phyloP scores from a whole-genome alignment of 2,888 invertebrate species.

The Idaea biselata region DNA sequence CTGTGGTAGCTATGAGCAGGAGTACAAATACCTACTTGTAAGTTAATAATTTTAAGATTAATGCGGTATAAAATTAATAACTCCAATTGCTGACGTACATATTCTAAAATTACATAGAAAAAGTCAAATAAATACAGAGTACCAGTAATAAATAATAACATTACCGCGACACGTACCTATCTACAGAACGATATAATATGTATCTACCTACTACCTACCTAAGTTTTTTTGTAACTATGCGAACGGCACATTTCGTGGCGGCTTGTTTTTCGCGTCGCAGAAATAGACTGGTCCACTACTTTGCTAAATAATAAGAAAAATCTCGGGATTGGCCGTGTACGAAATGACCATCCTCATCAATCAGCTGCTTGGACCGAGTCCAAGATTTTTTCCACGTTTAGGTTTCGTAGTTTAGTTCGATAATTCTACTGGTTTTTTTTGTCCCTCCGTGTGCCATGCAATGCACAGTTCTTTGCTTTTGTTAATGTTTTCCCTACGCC shows the following conservation, averaged over 20 bases:
- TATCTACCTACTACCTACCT: conserved; percentile 35
- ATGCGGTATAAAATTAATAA: background rate
- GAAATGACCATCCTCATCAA: conserved; percentile 81
- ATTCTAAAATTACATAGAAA: background rate
- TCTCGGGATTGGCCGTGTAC: conserved; percentile 79
- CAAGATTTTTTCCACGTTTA: conserved; percentile 80
- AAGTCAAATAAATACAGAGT: conserved; percentile 3
- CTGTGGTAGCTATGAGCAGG: background rate
- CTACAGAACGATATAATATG: conserved; percentile 21
- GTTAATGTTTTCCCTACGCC: conserved; percentile 25
- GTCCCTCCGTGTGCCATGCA: conserved; percentile 41
- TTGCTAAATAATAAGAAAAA: conserved; percentile 80
- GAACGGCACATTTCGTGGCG: conserved; percentile 64
- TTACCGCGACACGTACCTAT: conserved; percentile 9
- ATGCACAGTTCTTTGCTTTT: conserved; percentile 28
- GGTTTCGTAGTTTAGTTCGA: conserved; percentile 75
- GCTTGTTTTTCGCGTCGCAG: conserved; percentile 75
- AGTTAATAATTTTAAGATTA: background rate
- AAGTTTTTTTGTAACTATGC: conserved; percentile 46
- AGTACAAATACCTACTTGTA: background rate
- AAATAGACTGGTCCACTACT: conserved; percentile 77
- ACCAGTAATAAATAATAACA: conserved; percentile 19
- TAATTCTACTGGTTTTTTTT: conserved; percentile 66
- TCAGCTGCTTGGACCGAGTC: conserved; percentile 78
- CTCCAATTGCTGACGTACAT: background rate